Base-by-base conservation (phyloP, 2,888 invertebrate species). In the Timandra comae region DNA sequence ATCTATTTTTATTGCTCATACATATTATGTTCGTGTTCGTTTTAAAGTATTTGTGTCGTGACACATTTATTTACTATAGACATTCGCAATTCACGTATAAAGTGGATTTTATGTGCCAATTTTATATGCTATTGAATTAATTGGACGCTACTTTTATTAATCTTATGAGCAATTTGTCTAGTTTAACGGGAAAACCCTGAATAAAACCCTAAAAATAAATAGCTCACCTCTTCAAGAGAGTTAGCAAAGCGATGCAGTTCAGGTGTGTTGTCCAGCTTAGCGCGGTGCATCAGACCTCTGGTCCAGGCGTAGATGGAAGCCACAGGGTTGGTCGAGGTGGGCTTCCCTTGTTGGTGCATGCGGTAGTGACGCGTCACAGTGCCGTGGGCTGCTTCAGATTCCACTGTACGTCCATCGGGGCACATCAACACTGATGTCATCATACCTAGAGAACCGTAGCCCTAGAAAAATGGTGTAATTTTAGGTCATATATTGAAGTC, bases 221-320 rank as follows among this genome's bases (percentile, higher is more conserved):
- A 9, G 6, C 52, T 41, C 52, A 86, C 86, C 70, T 92, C 87
- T 75, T 96, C 96, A 42, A 96, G 79, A 12, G 88, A 79, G 22
- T 85, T 63, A 2, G 92, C 89, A 68, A 94, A 96, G 72, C 82
- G 87, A n/a, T 81, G 88, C 32, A 96, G 78, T 3, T 93, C 93
- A 0, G 90, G 88, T 19, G 93, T 96, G 44, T 86, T 80, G 63
- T 96, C 96, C 23, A 96, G 79, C 64, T 92, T 91, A 29, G 94
- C 96, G 46, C 96, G 88, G 65, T 96, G 96, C 30, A 90, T 88
- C 27, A 96, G 86, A 1, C 96, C 96, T 30, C 94, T 81, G 0
- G 96, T 95, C 96, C 96, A 96, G 6, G 96, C 96, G 78, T 93
- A 96, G 60, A 96, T 95, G 24, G 95, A 95, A 7, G 96, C 96